Conservation (phyloP, 2,888 invertebrate species). For the Arrhopalites spinosus region DNA sequence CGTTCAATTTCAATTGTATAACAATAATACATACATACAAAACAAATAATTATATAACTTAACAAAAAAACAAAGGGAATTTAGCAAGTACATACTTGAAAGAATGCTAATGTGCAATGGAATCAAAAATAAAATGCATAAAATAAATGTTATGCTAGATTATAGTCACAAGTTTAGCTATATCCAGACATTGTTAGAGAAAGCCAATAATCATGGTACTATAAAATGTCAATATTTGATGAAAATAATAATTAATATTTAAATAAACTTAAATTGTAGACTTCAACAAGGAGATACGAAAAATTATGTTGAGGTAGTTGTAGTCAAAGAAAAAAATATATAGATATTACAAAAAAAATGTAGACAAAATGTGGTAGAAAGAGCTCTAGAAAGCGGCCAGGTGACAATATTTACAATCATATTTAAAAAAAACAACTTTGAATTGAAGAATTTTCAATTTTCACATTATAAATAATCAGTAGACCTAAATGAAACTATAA, state of each 20-base stretch:
- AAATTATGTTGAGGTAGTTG: not conserved
- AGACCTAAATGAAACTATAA: not conserved
- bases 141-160: too few relatives aligned
- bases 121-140: too few relatives aligned
- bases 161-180: too few relatives aligned
- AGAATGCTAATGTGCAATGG: too few relatives aligned
- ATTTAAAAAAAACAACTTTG: not conserved
- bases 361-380: slow-evolving; percentile 4
- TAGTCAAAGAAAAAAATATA: not conserved
- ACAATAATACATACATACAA: too few relatives aligned
- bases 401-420: slow-evolving; percentile 27
- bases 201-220: not conserved
- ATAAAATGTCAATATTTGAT: not conserved
- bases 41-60: too few relatives aligned
- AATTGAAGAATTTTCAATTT: slow-evolving; percentile 1
- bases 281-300: not conserved
- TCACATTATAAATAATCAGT: not conserved
- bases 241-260: not conserved
- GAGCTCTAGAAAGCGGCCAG: slow-evolving; percentile 3
- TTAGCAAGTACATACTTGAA: too few relatives aligned
- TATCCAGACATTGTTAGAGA: too few relatives aligned
- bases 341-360: not conserved
- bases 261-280: not conserved
- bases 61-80: too few relatives aligned
- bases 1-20: too few relatives aligned